A percentile compares a stretch with the other conserved stretches of the same genome.
These are phyloP conservation scores for Lepus timidus DNA, from an alignment of 2,113 vertebrate genomes.

Conservation along the genomic window DNA sequence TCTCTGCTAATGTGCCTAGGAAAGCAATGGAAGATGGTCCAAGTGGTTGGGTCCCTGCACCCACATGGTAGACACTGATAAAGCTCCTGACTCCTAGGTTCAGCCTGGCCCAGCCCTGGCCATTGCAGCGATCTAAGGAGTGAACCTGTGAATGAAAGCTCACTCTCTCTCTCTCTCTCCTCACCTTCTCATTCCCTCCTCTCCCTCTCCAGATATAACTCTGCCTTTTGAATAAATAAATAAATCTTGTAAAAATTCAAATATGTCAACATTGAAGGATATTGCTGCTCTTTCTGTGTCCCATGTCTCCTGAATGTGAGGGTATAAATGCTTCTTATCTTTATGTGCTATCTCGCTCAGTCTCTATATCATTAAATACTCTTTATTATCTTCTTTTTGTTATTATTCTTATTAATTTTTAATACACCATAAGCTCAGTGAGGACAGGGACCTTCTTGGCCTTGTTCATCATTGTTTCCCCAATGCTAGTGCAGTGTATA, in stretches of 20 bases:
- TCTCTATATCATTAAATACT: not conserved
- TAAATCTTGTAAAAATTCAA: not conserved
- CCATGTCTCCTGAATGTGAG: not conserved
- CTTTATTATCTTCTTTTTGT: not conserved
- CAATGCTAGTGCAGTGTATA: not conserved
- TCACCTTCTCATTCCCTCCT: no score
- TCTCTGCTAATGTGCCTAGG: no score
- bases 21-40: no score
- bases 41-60: no score
- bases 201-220: no score
- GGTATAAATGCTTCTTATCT: not conserved
- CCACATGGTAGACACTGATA: no score
- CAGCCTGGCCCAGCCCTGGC: no score
- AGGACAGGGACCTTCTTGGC: not conserved
- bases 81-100: no score
- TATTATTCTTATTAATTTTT: not conserved
- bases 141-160: no score
- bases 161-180: no score
- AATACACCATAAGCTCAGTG: not conserved
- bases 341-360: not conserved
- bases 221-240: no score
- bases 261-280: not conserved
- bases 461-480: not conserved
- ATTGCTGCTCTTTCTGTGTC: not conserved
- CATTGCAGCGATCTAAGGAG: no score